A percentile compares a stretch with the other conserved stretches of the same genome.
These are phyloP conservation scores for Balaenoptera acutorostrata DNA, from an alignment of 2,113 vertebrate genomes.

Conservation along the genomic window DNA sequence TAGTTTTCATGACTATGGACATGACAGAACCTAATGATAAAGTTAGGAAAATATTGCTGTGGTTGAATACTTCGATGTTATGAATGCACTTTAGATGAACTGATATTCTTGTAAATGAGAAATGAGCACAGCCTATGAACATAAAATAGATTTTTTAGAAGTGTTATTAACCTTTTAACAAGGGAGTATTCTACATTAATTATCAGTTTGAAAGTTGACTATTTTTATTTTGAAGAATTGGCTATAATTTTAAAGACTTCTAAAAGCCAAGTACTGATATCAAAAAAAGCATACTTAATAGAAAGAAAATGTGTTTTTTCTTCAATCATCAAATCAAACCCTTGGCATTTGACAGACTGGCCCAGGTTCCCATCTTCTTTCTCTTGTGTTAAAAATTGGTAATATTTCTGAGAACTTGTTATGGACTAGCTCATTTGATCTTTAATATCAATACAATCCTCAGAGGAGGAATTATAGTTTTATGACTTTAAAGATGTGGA, in stretches of 20 bases:
- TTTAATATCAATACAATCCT: background rate
- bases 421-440: background rate
- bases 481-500: background rate
- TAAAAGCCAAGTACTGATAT: slow-evolving; percentile 16
- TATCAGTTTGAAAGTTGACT: slow-evolving; percentile 17
- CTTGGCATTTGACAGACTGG: background rate
- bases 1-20: background rate
- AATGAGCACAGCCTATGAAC: background rate
- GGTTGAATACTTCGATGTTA: background rate
- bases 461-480: background rate
- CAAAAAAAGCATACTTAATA: slow-evolving; percentile 21
- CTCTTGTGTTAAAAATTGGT: background rate
- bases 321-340: slow-evolving; percentile 2
- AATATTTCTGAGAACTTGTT: background rate
- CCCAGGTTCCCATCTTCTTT: background rate
- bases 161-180: slow-evolving; percentile 26
- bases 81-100: background rate
- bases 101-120: slow-evolving; percentile 27
- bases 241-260: background rate
- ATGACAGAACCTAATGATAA: background rate
- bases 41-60: background rate
- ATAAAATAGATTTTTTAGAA: slow-evolving; percentile 23
- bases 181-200: background rate
- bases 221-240: slow-evolving; percentile 60
- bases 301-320: slow-evolving; percentile 25